Percentiles rank a stretch among this genome's conserved stretches.
Conservation (phyloP, 2,888 invertebrate species). For the Leptinotarsa peninsularis region DNA sequence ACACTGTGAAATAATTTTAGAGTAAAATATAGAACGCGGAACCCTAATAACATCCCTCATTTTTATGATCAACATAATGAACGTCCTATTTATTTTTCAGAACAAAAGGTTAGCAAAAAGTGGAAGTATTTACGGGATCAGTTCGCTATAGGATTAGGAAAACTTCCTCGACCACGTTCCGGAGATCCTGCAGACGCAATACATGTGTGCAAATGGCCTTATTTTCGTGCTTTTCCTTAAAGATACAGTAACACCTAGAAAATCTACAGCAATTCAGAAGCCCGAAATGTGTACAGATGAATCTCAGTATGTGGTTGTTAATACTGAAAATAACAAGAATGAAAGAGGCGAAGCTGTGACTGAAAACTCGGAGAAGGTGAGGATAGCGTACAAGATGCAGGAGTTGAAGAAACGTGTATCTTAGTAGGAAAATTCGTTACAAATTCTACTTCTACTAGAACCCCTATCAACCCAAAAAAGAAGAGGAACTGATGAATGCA, state of each 20-base stretch:
- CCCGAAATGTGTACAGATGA: slow-evolving; percentile 19
- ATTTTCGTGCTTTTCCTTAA: slow-evolving; percentile 20
- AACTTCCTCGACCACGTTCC: slow-evolving; percentile 13
- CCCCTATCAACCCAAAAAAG: slow-evolving; percentile 20
- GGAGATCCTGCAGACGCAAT: slow-evolving; percentile 24
- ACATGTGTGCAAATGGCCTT: slow-evolving; percentile 19
- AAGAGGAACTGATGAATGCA: slow-evolving; percentile 19
- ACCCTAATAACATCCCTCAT: background rate
- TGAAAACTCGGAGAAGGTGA: background rate
- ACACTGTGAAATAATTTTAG: background rate
- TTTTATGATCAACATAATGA: background rate
- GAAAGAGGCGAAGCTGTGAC: slow-evolving; percentile 14
- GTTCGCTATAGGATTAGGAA: slow-evolving; percentile 22
- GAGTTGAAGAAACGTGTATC: slow-evolving; percentile 13
- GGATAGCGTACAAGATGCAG: slow-evolving; percentile 10
- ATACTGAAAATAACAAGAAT: slow-evolving; percentile 23
- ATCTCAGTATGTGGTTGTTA: slow-evolving; percentile 26
- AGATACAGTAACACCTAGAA: slow-evolving; percentile 18
- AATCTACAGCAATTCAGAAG: slow-evolving; percentile 13
- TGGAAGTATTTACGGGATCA: slow-evolving; percentile 23
- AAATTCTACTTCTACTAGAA: slow-evolving; percentile 19
- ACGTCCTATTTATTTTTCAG: slow-evolving; percentile 10
- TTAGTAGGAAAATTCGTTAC: slow-evolving; percentile 23
- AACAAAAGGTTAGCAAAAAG: slow-evolving; percentile 16
- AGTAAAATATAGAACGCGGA: no score